Evolutionary conservation across 2,113 vertebrate species (phyloP), one percentile per base, ranked within the genome.

Genomic region (Rhea americana): DNA sequence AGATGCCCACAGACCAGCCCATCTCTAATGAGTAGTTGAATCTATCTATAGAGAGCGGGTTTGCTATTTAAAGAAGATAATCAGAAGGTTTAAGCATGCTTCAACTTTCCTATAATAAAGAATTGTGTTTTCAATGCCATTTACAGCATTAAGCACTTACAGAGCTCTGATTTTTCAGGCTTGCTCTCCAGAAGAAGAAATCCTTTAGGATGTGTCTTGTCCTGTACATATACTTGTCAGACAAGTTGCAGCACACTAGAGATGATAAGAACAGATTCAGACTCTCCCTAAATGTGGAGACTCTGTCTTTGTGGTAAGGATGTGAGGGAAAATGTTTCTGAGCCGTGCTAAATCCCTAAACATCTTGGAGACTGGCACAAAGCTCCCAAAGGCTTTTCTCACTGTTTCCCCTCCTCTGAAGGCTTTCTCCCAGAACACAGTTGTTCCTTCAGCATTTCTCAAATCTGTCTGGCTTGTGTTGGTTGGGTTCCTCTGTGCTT

Each of bases 41-140:
- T 86, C 66, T 90, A 76, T 79, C 90, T 82, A 4, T 47, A 79
- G 83, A 37, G 70, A 63, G 66, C 41, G 6, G 35, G 20, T 76
- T 82, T 96, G 71, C 77, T 89, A 84, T 95, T 94, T 93, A 79
- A 77, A 89, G 86, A 63, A 28, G 55, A 76, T 95, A 94, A 90
- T 93, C 74, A 94, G 66, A 90, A 93, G 62, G 21, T 87, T 70
- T 87, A 84, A 90, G 12, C 11, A 47, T 73, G 77, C 58, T 86
- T 96, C 65, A 66, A 86, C 82, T 91, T 76, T 47, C 53, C 82
- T 63, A 24, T 79, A 88, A 91, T 73, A 20, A 82, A 70, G 19
- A 47, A 63, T 79, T 82, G 45, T 58, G 58, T 82, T 91, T 94
- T 88, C 18, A 53, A 7, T 89, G 65, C 48, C 41, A 21, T 50